Evolutionary conservation across 2,113 vertebrate species (phyloP).

Genomic region (Bubalus kerabau): DNA sequence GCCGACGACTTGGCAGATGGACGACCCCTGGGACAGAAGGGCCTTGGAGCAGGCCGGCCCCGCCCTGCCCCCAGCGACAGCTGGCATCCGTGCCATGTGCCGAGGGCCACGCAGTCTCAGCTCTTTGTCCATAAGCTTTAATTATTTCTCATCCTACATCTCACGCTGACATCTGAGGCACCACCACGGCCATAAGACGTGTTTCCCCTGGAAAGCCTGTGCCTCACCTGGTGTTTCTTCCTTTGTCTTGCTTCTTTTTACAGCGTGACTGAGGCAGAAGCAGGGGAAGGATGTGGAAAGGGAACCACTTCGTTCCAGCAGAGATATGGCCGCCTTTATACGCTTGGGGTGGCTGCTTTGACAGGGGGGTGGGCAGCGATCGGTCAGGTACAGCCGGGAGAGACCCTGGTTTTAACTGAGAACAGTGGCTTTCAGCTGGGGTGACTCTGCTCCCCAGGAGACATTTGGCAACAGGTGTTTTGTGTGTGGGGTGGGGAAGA

Average conservation of each 20-base stretch:
- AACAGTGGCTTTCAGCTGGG: background rate
- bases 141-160: conserved; percentile 35
- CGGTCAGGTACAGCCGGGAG: background rate
- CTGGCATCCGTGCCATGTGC: background rate
- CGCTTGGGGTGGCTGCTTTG: fast-evolving
- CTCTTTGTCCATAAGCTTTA: conserved; percentile 11
- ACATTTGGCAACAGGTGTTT: background rate
- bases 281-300: background rate
- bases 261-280: background rate
- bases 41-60: background rate
- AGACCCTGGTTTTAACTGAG: background rate
- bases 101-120: fast-evolving
- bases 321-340: fast-evolving
- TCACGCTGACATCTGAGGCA: background rate
- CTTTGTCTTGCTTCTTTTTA: background rate
- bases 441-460: too few species aligned
- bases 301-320: background rate
- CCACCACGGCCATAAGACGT: background rate
- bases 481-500: background rate
- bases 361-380: fast-evolving
- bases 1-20: background rate
- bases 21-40: background rate
- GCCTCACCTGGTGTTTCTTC: background rate
- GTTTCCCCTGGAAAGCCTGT: background rate
- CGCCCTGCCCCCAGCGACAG: background rate